A percentile compares a stretch with the other conserved stretches of the same genome.
Conservation (phyloP, 2,797 vertebrate genomes). For the Stomatorhinus walkeri region DNA sequence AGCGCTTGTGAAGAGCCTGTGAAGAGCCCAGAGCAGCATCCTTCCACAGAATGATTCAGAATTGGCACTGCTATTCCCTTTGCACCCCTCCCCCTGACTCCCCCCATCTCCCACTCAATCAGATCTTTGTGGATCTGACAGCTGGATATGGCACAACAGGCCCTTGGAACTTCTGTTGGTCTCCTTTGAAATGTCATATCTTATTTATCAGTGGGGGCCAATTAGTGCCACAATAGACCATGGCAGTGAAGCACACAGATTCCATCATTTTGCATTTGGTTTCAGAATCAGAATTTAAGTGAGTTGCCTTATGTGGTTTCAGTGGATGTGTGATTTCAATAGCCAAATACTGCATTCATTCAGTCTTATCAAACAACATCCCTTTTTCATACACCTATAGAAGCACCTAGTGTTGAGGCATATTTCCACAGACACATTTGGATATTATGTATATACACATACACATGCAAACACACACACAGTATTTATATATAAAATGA, state of each 20-base stretch:
- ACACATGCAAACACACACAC: neutral
- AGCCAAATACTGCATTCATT: neutral
- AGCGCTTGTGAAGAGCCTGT: constrained; percentile 4
- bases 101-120: neutral
- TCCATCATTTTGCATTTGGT: constrained; percentile 9
- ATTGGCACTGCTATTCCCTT: neutral
- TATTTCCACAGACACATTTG: neutral
- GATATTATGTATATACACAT: neutral
- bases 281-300: neutral
- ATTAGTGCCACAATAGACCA: constrained; percentile 9
- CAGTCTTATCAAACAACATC: neutral
- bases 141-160: neutral
- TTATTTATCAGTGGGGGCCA: constrained; percentile 13
- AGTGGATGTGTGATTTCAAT: neutral
- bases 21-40: constrained; percentile 1
- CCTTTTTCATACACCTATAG: neutral
- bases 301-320: neutral
- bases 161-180: neutral
- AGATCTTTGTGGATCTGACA: constrained; percentile 10
- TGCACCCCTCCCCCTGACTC: neutral
- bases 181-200: constrained; percentile 3
- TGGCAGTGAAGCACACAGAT: neutral
- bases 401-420: neutral
- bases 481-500: neutral
- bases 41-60: neutral